Evolutionary conservation across 2,888 invertebrate genomes (phyloP).

Genomic region (Clepsis dumicolana): DNA sequence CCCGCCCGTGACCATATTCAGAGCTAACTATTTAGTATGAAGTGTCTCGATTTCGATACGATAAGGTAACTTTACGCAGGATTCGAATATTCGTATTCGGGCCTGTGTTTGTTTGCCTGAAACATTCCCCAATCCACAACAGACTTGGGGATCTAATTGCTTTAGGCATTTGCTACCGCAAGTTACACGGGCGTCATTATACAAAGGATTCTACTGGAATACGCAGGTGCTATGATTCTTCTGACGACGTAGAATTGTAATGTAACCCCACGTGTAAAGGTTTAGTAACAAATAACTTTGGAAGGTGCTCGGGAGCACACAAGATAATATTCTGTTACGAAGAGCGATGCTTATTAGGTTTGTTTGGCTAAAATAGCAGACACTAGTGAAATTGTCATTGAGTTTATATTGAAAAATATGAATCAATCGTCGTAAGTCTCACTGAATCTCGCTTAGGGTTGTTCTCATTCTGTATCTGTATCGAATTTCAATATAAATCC

Average conservation of each 20-base stretch:
- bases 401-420: too few relatives aligned
- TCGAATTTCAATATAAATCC: constrained; percentile 23
- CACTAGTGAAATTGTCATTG: too few relatives aligned
- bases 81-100: too few relatives aligned
- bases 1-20: too few relatives aligned
- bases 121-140: constrained; percentile 5
- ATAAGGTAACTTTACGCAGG: too few relatives aligned
- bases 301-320: neutral
- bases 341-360: too few relatives aligned
- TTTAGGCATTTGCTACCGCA: constrained; percentile 40
- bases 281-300: neutral
- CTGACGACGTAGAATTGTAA: neutral
- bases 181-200: constrained; percentile 33
- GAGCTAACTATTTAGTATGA: too few relatives aligned
- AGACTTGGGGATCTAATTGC: constrained; percentile 41
- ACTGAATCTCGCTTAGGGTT: neutral
- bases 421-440: too few relatives aligned
- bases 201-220: constrained; percentile 6
- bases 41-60: too few relatives aligned
- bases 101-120: neutral
- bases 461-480: neutral
- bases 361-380: too few relatives aligned
- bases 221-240: constrained; percentile 13
- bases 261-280: neutral
- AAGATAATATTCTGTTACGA: neutral